A percentile compares a stretch with the other conserved stretches of the same genome.
phyloP scores from a whole-genome alignment of 1,140 invertebrate species.

The Bombus waltoni region DNA sequence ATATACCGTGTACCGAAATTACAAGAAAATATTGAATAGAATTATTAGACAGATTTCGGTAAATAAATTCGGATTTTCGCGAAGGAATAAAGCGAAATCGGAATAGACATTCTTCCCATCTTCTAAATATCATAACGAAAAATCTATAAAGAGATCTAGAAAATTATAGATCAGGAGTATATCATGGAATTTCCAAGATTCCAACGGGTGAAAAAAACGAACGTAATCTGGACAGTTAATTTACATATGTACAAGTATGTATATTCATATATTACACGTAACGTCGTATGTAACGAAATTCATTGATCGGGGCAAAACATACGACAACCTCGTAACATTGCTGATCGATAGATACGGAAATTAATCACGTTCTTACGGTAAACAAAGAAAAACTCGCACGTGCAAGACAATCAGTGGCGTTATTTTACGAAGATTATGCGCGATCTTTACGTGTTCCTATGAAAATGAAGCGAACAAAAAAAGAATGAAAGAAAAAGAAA shows the following conservation, averaged over 20 bases:
- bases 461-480: not conserved
- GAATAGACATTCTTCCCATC: too few relatives aligned
- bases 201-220: not conserved
- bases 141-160: too few relatives aligned
- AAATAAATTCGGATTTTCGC: too few relatives aligned
- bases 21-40: too few relatives aligned
- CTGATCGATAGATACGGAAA: not conserved
- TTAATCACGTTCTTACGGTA: not conserved
- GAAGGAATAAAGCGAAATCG: too few relatives aligned
- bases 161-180: too few relatives aligned
- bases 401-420: not conserved
- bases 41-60: too few relatives aligned
- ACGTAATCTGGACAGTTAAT: not conserved
- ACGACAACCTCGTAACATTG: not conserved
- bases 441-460: not conserved
- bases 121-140: too few relatives aligned
- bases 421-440: slow-evolving; percentile 7
- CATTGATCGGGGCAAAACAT: not conserved
- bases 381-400: not conserved
- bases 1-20: too few relatives aligned
- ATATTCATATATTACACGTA: too few relatives aligned
- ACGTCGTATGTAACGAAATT: not conserved
- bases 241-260: not conserved
- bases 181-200: not conserved
- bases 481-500: not conserved